These are phyloP conservation scores for Drosophila setosimentum DNA, from an alignment of 2,888 invertebrate species.

Conservation along the genomic window DNA sequence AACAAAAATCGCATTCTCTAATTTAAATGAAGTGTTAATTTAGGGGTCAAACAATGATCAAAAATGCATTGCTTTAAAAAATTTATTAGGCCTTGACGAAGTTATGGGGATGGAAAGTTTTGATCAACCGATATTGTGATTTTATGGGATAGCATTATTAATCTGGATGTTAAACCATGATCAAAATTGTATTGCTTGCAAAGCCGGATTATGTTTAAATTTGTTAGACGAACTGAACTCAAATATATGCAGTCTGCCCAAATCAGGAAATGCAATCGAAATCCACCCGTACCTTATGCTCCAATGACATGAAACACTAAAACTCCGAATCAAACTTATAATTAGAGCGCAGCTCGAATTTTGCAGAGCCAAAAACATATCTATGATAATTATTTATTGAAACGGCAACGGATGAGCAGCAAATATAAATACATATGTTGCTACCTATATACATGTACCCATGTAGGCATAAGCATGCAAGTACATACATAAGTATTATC, in stretches of 20 bases:
- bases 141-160: not conserved
- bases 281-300: slow-evolving; percentile 28
- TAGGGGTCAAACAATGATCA: not conserved
- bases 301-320: slow-evolving; percentile 60
- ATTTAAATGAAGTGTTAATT: not conserved
- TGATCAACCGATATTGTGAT: not conserved
- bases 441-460: not conserved
- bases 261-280: slow-evolving; percentile 22
- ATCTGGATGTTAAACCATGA: not conserved
- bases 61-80: not conserved
- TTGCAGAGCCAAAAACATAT: not conserved
- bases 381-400: slow-evolving; percentile 19
- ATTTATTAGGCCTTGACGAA: not conserved
- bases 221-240: not conserved
- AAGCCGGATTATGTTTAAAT: slow-evolving; percentile 10
- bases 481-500: slow-evolving; percentile 37
- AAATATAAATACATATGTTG: slow-evolving; percentile 17
- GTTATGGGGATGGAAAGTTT: not conserved
- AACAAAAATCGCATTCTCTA: not conserved
- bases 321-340: slow-evolving; percentile 17
- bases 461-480: not conserved
- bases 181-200: too few relatives aligned
- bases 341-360: slow-evolving; percentile 10
- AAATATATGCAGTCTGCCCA: not conserved
- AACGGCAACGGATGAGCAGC: slow-evolving; percentile 29